Evolutionary conservation across 2,797 vertebrate species (phyloP).

Genomic region (Phrynocephalus vlangalii): DNA sequence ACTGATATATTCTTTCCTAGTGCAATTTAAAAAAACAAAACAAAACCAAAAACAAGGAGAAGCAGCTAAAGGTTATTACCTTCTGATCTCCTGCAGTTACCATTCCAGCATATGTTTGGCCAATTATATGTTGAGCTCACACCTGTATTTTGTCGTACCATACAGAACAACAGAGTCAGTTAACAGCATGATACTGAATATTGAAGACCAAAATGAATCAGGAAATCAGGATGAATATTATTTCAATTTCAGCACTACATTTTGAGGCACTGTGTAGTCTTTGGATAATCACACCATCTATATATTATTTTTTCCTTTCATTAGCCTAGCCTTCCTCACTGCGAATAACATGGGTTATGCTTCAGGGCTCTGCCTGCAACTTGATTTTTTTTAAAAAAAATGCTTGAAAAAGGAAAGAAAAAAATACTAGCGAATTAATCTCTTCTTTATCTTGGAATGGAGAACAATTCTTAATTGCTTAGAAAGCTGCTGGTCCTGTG

Average conservation of each 20-base stretch:
- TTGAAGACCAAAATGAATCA: neutral
- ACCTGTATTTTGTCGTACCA: constrained; percentile 41
- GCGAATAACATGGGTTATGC: neutral
- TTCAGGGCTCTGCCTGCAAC: neutral
- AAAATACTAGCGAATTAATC: no score
- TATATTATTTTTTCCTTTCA: neutral
- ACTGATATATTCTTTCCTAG: neutral
- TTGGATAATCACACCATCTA: no score
- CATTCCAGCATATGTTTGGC: constrained; percentile 47
- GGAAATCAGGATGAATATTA: constrained; percentile 30
- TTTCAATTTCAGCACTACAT: neutral
- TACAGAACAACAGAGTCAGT: constrained; percentile 46
- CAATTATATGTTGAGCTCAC: constrained; percentile 36
- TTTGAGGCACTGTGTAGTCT: neutral
- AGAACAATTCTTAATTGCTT: constrained; percentile 7
- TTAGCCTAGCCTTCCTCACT: neutral
- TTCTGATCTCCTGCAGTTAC: constrained; percentile 43
- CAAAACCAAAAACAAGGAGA: neutral
- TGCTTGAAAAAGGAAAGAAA: neutral
- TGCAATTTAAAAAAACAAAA: neutral
- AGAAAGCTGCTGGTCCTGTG: neutral
- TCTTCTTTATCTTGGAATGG: neutral
- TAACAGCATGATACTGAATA: neutral
- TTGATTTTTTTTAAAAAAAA: neutral
- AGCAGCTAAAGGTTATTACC: neutral